Evolutionary conservation across 1,140 invertebrate genomes (phyloP).

Genomic region (Cephus cinctus): DNA sequence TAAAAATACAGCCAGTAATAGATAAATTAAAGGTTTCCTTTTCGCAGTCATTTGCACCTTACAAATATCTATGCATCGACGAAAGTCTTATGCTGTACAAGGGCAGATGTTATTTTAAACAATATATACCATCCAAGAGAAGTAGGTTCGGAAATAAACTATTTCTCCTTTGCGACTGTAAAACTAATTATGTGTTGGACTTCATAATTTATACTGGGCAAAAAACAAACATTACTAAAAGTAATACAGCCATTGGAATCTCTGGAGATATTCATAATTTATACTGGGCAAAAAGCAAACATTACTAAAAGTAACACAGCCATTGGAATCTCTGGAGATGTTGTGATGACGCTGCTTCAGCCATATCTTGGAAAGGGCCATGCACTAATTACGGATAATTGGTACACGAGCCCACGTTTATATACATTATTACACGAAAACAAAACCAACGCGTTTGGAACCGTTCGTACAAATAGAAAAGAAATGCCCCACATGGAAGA

Average conservation of each 20-base stretch:
- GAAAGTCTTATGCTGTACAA: constrained; percentile 30
- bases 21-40: constrained; percentile 17
- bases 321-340: too few relatives aligned
- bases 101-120: constrained; percentile 28
- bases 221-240: too few relatives aligned
- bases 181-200: constrained; percentile 40
- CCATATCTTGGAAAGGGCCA: constrained; percentile 32
- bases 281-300: too few relatives aligned
- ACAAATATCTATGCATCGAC: constrained; percentile 27
- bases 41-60: constrained; percentile 21
- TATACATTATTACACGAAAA: constrained; percentile 23
- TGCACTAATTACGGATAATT: constrained; percentile 41
- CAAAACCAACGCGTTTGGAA: constrained; percentile 33
- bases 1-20: constrained; percentile 18
- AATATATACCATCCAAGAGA: constrained; percentile 33
- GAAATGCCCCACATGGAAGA: constrained; percentile 28
- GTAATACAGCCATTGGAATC: too few relatives aligned
- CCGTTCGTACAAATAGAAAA: constrained; percentile 30
- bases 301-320: too few relatives aligned
- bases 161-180: constrained; percentile 29
- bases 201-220: constrained; percentile 39
- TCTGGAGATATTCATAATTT: constrained; percentile 43
- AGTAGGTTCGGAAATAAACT: constrained; percentile 30
- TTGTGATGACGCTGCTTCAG: constrained; percentile 29
- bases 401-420: constrained; percentile 38